Conservation (phyloP, 2,797 vertebrate species). For the Manis crassicaudata region DNA sequence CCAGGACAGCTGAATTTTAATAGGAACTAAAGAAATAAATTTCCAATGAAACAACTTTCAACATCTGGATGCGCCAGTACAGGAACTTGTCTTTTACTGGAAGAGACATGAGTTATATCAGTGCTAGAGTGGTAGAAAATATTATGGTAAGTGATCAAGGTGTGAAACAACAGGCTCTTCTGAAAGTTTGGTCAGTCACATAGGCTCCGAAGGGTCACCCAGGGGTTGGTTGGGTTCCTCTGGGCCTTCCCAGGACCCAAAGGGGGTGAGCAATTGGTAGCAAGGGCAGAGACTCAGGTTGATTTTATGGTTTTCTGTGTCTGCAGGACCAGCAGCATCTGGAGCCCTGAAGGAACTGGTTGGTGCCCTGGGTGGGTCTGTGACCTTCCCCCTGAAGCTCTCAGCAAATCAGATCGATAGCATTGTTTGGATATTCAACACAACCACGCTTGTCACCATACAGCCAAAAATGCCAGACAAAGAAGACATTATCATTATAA, state of each 20-base stretch:
- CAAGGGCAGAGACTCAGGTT: background rate
- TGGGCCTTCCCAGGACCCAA: background rate
- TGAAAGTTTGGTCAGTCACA: background rate
- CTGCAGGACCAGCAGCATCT: conserved; percentile 23
- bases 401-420: background rate
- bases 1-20: background rate
- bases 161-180: background rate
- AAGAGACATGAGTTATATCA: background rate
- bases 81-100: background rate
- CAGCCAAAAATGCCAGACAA: accelerated
- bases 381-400: conserved; percentile 62
- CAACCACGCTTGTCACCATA: background rate
- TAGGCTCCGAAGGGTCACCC: background rate
- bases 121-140: background rate
- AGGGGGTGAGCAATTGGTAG: background rate
- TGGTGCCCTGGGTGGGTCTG: conserved; percentile 54
- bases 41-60: background rate
- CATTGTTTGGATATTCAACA: conserved; percentile 64
- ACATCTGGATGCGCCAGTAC: background rate
- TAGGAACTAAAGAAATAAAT: background rate
- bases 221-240: background rate
- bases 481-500: background rate
- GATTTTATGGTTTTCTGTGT: conserved; percentile 40
- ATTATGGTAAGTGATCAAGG: background rate
- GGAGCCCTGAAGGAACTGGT: background rate